phyloP scores from a whole-genome alignment of 2,113 vertebrate species.

The Cettia cetti region DNA sequence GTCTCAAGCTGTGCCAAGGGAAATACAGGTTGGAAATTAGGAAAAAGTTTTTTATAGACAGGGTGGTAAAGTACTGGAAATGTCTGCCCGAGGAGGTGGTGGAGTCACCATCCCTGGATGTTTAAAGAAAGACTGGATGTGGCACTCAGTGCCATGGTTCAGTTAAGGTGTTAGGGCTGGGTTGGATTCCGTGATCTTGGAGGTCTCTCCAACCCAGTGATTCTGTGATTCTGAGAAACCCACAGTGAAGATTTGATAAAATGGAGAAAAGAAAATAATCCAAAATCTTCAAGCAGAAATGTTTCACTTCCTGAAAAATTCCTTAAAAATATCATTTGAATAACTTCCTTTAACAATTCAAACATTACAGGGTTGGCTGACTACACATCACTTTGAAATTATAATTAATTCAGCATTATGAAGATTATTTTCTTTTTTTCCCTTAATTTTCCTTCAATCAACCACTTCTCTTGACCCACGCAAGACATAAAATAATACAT shows the following conservation, averaged over 20 bases:
- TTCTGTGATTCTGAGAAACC: not conserved
- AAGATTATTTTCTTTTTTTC: not conserved
- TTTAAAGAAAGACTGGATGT: not conserved
- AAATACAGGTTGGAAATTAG: not conserved
- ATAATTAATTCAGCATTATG: not conserved
- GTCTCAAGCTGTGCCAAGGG: not conserved
- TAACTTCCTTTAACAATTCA: not conserved
- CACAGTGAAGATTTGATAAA: not conserved
- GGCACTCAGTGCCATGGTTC: not conserved
- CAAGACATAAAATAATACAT: not conserved
- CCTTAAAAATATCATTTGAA: not conserved
- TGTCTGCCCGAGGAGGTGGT: not conserved
- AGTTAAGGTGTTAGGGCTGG: not conserved
- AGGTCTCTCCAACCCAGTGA: not conserved
- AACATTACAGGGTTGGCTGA: not conserved
- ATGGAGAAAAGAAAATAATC: not conserved
- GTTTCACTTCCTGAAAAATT: not conserved
- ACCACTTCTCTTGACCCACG: not conserved
- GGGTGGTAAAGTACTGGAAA: not conserved
- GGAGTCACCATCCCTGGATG: not conserved
- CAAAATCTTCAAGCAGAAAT: not conserved
- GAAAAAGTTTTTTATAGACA: not conserved
- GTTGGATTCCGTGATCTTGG: not conserved
- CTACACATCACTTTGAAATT: not conserved
- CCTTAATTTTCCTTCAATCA: not conserved